Evolutionary conservation across 2,113 vertebrate genomes (phyloP).

Genomic region (Myiopsitta monachus): DNA sequence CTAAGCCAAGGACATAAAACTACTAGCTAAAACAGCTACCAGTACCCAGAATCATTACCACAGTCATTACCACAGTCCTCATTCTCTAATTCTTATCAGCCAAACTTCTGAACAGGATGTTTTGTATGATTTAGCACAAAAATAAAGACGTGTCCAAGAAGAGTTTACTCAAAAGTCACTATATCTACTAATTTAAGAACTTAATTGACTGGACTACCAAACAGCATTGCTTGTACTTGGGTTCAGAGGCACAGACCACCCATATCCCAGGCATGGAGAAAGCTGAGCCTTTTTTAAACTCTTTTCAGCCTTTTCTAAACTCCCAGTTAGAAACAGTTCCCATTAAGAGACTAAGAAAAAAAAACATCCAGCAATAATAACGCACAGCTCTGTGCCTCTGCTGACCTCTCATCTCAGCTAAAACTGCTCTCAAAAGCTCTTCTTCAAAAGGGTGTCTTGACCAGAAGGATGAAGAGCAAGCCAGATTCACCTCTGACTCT

Average conservation of each 20-base stretch:
- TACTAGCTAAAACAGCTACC: neutral
- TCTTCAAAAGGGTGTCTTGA: neutral
- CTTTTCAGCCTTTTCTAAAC: no score
- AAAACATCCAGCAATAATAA: neutral
- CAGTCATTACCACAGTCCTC: neutral
- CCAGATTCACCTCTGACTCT: neutral
- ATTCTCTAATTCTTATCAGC: neutral
- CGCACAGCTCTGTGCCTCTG: neutral
- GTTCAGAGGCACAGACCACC: neutral
- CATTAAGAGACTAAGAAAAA: neutral
- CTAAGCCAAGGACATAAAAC: neutral
- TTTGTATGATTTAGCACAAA: neutral
- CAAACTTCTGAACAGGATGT: neutral
- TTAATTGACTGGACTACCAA: neutral
- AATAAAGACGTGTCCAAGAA: neutral
- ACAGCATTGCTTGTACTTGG: fast-evolving
- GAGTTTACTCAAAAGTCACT: neutral
- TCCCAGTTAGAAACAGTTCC: neutral
- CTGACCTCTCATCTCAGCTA: neutral
- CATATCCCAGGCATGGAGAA: neutral
- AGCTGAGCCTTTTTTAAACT: neutral
- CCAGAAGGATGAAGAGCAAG: neutral
- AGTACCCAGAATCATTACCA: neutral
- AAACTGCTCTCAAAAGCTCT: neutral
- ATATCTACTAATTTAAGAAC: neutral